These are phyloP conservation scores for Heliconius eleuchia DNA, from an alignment of 1,140 invertebrate genomes.

Conservation along the genomic window DNA sequence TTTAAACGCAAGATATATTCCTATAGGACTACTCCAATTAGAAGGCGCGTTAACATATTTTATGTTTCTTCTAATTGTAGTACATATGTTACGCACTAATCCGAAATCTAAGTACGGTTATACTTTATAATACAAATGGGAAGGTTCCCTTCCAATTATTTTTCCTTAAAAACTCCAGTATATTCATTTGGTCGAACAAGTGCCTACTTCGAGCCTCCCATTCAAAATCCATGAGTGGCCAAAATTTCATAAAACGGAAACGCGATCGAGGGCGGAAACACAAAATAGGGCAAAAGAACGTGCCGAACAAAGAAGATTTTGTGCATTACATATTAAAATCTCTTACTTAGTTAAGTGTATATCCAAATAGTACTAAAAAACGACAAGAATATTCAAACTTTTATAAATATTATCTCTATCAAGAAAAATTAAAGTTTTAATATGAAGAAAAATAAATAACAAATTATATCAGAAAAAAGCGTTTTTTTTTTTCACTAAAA, in stretches of 20 bases:
- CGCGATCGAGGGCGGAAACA: constrained; percentile 2
- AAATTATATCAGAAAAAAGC: too few species aligned
- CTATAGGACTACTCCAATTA: too few species aligned
- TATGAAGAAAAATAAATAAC: too few species aligned
- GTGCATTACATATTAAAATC: not conserved
- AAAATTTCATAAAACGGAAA: constrained; percentile 29
- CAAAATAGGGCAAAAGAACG: not conserved
- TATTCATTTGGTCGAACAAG: constrained; percentile 32
- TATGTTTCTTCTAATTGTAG: too few species aligned
- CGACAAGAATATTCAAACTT: too few species aligned
- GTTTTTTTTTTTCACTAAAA: not conserved
- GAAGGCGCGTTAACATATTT: too few species aligned
- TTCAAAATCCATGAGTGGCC: constrained; percentile 31
- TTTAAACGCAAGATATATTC: not conserved
- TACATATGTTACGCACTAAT: too few species aligned
- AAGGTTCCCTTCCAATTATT: constrained; percentile 28
- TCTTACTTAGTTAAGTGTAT: too few species aligned
- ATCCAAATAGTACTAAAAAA: too few species aligned
- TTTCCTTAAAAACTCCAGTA: constrained; percentile 24
- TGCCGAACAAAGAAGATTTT: too few species aligned
- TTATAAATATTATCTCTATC: too few species aligned
- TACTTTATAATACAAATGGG: constrained; percentile 5
- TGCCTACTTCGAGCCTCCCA: constrained; percentile 28
- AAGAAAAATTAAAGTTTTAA: too few species aligned
- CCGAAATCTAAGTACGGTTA: not conserved